Evolutionary conservation across 2,113 vertebrate species (phyloP), one percentile per base, ranked within the genome.

Genomic region (Laticauda colubrina): DNA sequence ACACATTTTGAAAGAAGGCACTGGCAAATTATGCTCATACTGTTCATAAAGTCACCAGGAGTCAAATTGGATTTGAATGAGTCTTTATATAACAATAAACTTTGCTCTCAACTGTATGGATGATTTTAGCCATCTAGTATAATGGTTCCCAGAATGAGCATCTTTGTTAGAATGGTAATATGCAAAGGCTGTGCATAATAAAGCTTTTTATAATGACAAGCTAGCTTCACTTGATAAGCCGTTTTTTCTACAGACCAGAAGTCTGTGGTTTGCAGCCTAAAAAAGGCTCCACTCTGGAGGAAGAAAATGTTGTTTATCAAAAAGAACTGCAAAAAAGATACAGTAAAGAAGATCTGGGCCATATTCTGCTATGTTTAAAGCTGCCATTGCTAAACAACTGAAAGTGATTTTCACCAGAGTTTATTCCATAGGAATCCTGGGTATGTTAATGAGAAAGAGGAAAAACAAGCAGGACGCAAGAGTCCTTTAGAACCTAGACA

Each of bases 401-500:
- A 94, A 97, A 95, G 97, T 95, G 94, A 96, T 97, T 97, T 95
- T 97, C 96, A 94, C 95, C 97, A 97, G 96, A 97, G 97, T 95
- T 97, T 97, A 98, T 99, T 99, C 98, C 98, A 98, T 98, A 98
- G 99, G 99, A 99, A 99, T 98, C 98, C 98, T 97, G 97, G 96
- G 96, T 97, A 96, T 45, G 53, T 94, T 95, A 96, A 97, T 91
- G 96, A 97, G 18, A 24, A 5, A 57, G 18, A 4, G 1, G 5
- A 1, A 5, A 21, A 21, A 96, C 97, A 97, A 85, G 98, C 87
- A 97, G 97, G 97, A 85, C 97, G 94, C 94, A 91, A 89, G 85
- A n/a, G 95, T 95, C 94, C 61, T 48, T 43, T n/a, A 54, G 0
- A 61, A 91, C 87, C 24, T 10, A 87, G 59, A 93, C 94, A 90